Evolutionary conservation across 2,113 vertebrate genomes (phyloP), one percentile per base, ranked within the genome.

Genomic region (Psephotus haematonotus): DNA sequence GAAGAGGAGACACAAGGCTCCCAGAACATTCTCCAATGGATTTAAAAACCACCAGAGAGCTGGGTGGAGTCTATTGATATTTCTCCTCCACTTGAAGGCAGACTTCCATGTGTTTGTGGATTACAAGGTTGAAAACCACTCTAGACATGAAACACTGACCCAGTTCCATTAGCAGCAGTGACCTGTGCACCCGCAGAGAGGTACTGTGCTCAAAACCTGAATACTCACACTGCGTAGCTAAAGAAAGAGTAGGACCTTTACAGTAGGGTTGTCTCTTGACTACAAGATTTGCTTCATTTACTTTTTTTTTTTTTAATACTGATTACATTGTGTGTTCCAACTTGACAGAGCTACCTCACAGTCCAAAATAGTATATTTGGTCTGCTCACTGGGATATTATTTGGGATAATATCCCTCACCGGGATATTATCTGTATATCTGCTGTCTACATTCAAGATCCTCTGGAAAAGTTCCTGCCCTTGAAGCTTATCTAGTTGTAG

Each of bases 401-500:
- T 74, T 91, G 47, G 39, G 39, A 39, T 39, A 39, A 39, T 91
- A 47, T 59, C 39, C 37, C 28, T 86, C 41, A 67, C 27, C 70
- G 63, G 17, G 59, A 53, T 82, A 44, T 79, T 84, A 86, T 75
- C 77, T 91, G 47, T 68, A 13, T 92, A 94, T 97, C 88, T 97
- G 84, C 90, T 93, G 52, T 76, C 92, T 72, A 85, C 75, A 83
- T 96, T 96, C 53, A 93, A 78, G 72, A 93, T 46, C 4, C 59
- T 93, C 60, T 55, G 88, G 89, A 97, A 94, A 78, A 92, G 92
- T 59, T 94, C 85, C 75, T 97, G 88, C 69, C 87, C 90, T 93
- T 93, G 93, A 96, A 91, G 84, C 59, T 97, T 97, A 85, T 95
- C 95, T 97, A 94, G 57, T 91, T 94, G 92, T 71, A 97, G 95